phyloP scores from a whole-genome alignment of 2,888 invertebrate genomes.

The Dicyrtoma fusca region DNA sequence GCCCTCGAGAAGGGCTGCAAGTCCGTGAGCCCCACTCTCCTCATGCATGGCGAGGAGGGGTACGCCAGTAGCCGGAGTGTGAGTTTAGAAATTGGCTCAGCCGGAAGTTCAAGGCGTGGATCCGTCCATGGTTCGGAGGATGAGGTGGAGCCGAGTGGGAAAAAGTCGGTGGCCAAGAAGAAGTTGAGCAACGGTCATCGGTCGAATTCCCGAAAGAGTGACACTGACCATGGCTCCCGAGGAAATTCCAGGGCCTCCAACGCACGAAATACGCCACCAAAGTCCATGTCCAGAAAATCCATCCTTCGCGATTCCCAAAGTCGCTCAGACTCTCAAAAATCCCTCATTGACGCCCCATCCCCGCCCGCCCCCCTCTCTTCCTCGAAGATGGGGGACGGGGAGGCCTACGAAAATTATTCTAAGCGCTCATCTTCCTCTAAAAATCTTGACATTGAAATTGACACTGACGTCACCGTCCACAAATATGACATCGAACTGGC shows the following conservation, averaged over 20 bases:
- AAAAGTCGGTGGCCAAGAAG: not conserved
- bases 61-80: conserved; percentile 33
- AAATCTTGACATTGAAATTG: conserved; percentile 10
- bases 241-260: not conserved
- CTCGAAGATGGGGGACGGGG: not conserved
- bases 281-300: not conserved
- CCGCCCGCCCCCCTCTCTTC: not conserved
- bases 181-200: not conserved
- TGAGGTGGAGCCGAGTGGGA: not conserved
- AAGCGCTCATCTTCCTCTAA: conserved; percentile 4
- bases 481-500: not conserved
- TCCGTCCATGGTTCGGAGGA: not conserved
- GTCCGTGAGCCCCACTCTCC: conserved; percentile 29
- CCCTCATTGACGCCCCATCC: conserved; percentile 7
- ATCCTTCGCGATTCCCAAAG: not conserved
- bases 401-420: not conserved
- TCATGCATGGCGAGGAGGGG: conserved; percentile 17
- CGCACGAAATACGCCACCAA: not conserved
- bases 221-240: conserved; percentile 33
- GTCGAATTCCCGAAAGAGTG: conserved; percentile 37
- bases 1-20: conserved; percentile 13
- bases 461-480: too few species aligned
- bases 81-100: conserved; percentile 28
- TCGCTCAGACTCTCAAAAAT: conserved; percentile 12
- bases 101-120: conserved; percentile 17